Percentiles rank a stretch among this genome's conserved stretches.
These are phyloP conservation scores for Chiloscyllium punctatum DNA, from an alignment of 2,797 vertebrate genomes.

Conservation along the genomic window DNA sequence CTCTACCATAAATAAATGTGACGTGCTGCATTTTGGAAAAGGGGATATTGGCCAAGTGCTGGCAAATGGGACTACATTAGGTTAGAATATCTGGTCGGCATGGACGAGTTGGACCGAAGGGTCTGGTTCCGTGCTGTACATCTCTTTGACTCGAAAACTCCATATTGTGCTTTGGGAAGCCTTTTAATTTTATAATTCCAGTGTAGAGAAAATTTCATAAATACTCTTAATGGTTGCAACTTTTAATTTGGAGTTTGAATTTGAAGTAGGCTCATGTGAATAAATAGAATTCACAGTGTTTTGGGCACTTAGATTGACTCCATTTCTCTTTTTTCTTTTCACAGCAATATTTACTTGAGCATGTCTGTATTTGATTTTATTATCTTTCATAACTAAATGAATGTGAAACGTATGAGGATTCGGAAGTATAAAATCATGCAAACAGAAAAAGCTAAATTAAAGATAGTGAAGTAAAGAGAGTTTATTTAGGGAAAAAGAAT, in stretches of 20 bases:
- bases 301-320: background rate
- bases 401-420: background rate
- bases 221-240: background rate
- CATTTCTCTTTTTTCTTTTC: slow-evolving; percentile 6
- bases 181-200: background rate
- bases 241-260: background rate
- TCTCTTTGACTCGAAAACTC: no score
- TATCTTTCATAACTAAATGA: background rate
- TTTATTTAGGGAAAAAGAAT: no score
- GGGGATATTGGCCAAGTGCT: no score
- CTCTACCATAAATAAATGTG: background rate
- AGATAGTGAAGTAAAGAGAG: background rate
- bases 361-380: background rate
- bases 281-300: background rate
- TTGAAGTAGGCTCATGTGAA: background rate
- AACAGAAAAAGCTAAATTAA: background rate
- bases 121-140: no score
- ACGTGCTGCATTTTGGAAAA: no score
- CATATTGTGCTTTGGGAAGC: background rate
- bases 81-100: no score
- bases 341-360: background rate
- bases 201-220: background rate
- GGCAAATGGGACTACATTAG: no score
- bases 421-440: background rate
- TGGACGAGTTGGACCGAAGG: no score